These are phyloP conservation scores for Anas flavirostris DNA, from an alignment of 2,797 vertebrate genomes.

Conservation along the genomic window DNA sequence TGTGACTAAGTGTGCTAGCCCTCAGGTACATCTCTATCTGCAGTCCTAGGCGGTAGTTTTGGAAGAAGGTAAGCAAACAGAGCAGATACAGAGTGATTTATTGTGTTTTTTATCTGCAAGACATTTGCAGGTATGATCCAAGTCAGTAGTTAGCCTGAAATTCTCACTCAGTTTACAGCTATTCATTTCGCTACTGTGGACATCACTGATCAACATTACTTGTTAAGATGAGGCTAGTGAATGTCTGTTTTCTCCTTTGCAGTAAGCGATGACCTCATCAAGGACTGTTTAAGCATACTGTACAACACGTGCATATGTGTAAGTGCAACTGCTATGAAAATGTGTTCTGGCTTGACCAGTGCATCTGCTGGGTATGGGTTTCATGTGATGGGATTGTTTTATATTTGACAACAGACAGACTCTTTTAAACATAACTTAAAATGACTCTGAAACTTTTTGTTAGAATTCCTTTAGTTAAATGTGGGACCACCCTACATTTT, in stretches of 20 bases:
- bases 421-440: background rate
- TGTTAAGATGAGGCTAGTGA: background rate
- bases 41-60: background rate
- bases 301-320: conserved; percentile 99
- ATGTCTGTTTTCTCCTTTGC: conserved; percentile 67
- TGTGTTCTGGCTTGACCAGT: background rate
- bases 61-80: background rate
- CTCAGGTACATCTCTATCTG: background rate
- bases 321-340: conserved; percentile 75
- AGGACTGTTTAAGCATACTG: conserved; percentile 97
- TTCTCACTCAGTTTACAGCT: background rate
- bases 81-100: background rate
- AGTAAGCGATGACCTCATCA: conserved; percentile 98
- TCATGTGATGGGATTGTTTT: background rate
- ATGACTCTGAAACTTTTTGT: background rate
- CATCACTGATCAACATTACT: background rate
- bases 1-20: background rate
- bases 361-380: background rate
- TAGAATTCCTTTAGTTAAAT: background rate
- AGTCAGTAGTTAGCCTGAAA: background rate
- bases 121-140: background rate
- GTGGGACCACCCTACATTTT: background rate
- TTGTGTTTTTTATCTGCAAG: background rate
- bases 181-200: background rate
- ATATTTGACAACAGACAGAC: background rate